Evolutionary conservation across 2,113 vertebrate genomes (phyloP), one percentile per base, ranked within the genome.

Genomic region (Chlorodrepanis virens): DNA sequence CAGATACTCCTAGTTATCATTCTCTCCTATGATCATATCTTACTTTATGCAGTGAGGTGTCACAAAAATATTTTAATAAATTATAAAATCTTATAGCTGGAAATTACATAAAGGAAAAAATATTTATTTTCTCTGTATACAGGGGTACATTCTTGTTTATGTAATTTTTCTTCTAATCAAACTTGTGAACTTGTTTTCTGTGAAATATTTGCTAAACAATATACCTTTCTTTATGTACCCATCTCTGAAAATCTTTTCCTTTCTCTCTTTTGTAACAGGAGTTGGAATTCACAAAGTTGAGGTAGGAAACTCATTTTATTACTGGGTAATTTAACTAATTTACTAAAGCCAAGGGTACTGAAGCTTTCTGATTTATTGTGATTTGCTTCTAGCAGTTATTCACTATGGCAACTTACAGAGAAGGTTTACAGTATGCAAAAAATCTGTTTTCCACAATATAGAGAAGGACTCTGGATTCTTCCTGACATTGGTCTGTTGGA

Each of bases 241-340:
- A 52, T 70, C 23, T 75, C 83, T 93, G n/a, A 97, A 83, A 92
- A 79, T 53, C 4, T 5, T 52, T 95, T 87, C 49, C 40, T 90
- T 60, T 96, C 20, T 93, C 22, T 87, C 11, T 83, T 90, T 91
- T 83, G 17, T 68, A 77, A 94, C 91, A 97, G 97, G 95, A 92
- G 42, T 52, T 92, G 91, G 84, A 94, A 86, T 95, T 95, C 68
- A 91, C 70, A 53, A 96, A 88, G 94, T 94, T 97, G 96, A 97
- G 97, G 97, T 97, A 97, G 74, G 95, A 97, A 77, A 61, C 18
- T 37, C 4, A 68, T 83, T 83, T 84, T 70, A 25, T 85, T 95
- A 52, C n/a, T 63, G 42, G 5, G 19, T 65, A 83, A 87, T 74
- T 72, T 23, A 74, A 33, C 2, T 42, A 81, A 15, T 33, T 81